Conservation (phyloP, 2,888 invertebrate species). For the Dexiosoma caninum region DNA sequence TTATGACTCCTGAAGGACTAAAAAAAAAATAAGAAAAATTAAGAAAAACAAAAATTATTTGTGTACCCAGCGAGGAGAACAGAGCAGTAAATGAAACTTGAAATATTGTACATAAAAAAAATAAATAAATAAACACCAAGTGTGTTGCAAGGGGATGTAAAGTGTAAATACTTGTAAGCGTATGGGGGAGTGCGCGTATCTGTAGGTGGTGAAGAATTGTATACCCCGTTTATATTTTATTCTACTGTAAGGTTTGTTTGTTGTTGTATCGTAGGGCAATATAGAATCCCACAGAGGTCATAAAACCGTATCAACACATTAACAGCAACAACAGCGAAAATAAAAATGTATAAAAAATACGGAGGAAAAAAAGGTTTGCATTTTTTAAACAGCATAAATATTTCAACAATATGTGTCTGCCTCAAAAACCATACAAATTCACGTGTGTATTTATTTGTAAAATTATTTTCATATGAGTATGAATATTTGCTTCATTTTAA, state of each 20-base stretch:
- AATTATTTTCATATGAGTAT: too few species aligned
- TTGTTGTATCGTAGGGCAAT: slow-evolving; percentile 65
- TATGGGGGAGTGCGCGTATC: not conserved
- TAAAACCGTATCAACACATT: slow-evolving; percentile 76
- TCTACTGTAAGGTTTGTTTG: slow-evolving; percentile 3
- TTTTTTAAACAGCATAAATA: not conserved
- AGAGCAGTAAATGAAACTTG: slow-evolving; percentile 32
- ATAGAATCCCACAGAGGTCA: slow-evolving; percentile 74
- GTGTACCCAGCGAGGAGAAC: slow-evolving; percentile 1
- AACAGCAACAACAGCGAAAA: slow-evolving; percentile 68
- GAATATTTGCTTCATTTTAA: too few species aligned
- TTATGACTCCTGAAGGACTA: slow-evolving; percentile 71
- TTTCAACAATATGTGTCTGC: too few species aligned
- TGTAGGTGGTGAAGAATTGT: slow-evolving; percentile 48
- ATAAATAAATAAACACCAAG: slow-evolving; percentile 57
- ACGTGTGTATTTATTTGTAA: too few species aligned
- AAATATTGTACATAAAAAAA: slow-evolving; percentile 28
- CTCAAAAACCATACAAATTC: too few species aligned
- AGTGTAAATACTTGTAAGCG: not conserved
- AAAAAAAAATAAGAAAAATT: slow-evolving; percentile 19
- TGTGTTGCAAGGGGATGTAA: slow-evolving; percentile 21
- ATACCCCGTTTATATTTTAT: not conserved
- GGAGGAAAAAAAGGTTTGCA: not conserved
- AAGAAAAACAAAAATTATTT: slow-evolving; percentile 44
- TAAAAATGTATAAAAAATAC: too few species aligned